Percentiles rank a stretch among this genome's conserved stretches.
phyloP scores from a whole-genome alignment of 64 coral and sea anemone genomes.

The Orbicella faveolata region DNA sequence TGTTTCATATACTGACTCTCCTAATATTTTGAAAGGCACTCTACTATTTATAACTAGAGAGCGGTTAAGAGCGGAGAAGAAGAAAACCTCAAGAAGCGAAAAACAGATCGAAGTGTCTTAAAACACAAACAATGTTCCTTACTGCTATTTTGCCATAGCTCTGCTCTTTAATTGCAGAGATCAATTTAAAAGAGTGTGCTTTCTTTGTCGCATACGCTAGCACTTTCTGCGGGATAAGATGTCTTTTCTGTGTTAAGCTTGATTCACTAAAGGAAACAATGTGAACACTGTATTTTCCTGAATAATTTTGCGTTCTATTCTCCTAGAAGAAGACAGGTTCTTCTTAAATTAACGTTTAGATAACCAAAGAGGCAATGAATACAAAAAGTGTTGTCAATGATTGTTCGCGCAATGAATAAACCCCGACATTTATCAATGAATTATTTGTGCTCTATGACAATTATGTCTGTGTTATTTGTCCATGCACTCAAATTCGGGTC shows the following conservation, averaged over 20 bases:
- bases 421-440: not conserved
- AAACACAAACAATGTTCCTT: too few relatives aligned
- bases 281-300: not conserved
- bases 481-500: not conserved
- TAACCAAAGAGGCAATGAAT: constrained; percentile 18
- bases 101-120: too few relatives aligned
- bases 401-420: constrained; percentile 8
- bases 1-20: not conserved
- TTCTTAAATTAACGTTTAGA: constrained; percentile 3
- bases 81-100: too few relatives aligned
- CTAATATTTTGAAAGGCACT: not conserved
- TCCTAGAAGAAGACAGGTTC: not conserved
- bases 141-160: too few relatives aligned
- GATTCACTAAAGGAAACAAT: not conserved
- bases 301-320: not conserved
- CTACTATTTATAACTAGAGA: not conserved
- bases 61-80: not conserved
- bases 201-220: not conserved
- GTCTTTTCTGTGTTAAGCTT: not conserved
- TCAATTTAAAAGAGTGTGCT: too few relatives aligned
- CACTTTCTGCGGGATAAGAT: not conserved
- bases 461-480: constrained; percentile 8
- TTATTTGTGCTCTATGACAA: constrained; percentile 18
- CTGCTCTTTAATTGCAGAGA: too few relatives aligned
- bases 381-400: constrained; percentile 4